A percentile compares a stretch with the other conserved stretches of the same genome.
Conservation (phyloP, 1,140 invertebrate species). For the Theocolax elegans region DNA sequence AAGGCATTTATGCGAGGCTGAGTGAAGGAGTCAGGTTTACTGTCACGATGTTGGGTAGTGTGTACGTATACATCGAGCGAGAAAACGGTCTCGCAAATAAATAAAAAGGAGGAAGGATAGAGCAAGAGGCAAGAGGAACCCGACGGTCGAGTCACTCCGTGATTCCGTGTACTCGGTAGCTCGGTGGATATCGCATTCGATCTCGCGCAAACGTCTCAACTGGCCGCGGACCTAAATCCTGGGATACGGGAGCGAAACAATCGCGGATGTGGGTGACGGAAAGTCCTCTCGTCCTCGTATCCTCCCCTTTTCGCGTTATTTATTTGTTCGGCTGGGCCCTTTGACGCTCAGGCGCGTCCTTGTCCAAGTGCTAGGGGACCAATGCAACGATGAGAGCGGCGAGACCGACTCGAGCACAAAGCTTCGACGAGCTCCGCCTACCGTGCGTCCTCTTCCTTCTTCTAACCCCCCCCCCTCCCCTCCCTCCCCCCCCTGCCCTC, state of each 20-base stretch:
- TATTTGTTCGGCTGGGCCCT: conserved; percentile 19
- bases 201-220: conserved; percentile 67
- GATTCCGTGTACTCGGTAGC: conserved; percentile 48
- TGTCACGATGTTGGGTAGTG: too few species aligned
- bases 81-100: too few species aligned
- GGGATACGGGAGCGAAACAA: conserved; percentile 58
- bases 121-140: conserved; percentile 10
- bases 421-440: conserved; percentile 61
- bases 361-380: conserved; percentile 42
- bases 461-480: conserved; percentile 30
- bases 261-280: conserved; percentile 61
- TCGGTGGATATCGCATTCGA: conserved; percentile 59
- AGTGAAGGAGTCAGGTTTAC: too few species aligned
- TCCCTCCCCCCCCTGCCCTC: conserved; percentile 39
- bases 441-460: conserved; percentile 42
- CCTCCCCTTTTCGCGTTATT: conserved; percentile 32
- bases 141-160: conserved; percentile 43
- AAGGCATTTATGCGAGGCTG: too few species aligned
- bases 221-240: conserved; percentile 64
- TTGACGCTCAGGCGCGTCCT: conserved; percentile 30
- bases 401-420: conserved; percentile 55
- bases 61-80: too few species aligned
- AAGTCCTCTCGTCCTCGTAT: conserved; percentile 43
- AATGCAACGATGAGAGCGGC: conserved; percentile 58
- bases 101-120: background rate